phyloP scores from a whole-genome alignment of 2,113 vertebrate genomes.

The Oryzias javanicus region DNA sequence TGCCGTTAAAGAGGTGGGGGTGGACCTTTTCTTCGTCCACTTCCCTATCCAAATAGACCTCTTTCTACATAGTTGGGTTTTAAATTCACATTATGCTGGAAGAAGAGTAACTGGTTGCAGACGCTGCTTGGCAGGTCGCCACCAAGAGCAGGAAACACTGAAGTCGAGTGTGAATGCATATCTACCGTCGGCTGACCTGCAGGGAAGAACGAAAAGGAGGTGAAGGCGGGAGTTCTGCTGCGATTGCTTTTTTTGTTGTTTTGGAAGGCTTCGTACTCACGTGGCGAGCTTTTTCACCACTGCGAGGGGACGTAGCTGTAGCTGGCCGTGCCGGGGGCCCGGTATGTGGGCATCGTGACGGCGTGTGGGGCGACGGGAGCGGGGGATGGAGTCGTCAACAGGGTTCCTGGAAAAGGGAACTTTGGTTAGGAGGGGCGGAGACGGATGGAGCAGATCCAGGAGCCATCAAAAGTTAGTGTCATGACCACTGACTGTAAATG shows the following conservation, averaged over 20 bases:
- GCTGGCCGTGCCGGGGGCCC: constrained; percentile 90
- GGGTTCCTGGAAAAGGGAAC: constrained; percentile 67
- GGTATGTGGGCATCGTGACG: constrained; percentile 93
- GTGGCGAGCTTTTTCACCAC: constrained; percentile 87
- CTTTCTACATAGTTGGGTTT: constrained; percentile 65
- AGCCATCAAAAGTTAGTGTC: no score
- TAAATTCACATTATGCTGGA: constrained; percentile 79
- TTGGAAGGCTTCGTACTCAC: constrained; percentile 65
- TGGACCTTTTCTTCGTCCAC: constrained; percentile 55
- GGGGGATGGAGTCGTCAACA: constrained; percentile 96
- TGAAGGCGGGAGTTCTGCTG: not conserved
- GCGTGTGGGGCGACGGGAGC: constrained; percentile 89
- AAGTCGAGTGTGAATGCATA: constrained; percentile 89
- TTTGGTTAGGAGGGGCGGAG: no score
- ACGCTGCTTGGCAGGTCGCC: constrained; percentile 83
- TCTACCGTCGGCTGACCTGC: constrained; percentile 90
- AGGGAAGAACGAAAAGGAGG: constrained; percentile 6
- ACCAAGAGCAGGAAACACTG: constrained; percentile 83
- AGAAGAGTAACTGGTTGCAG: constrained; percentile 86
- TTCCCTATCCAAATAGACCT: constrained; percentile 44
- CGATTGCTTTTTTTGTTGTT: not conserved
- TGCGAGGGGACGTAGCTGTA: constrained; percentile 98
- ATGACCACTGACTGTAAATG: no score
- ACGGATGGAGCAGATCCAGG: no score
- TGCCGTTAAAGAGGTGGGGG: constrained; percentile 81